Evolutionary conservation across 2,888 invertebrate genomes (phyloP).

Genomic region (Nomada goodeniana): DNA sequence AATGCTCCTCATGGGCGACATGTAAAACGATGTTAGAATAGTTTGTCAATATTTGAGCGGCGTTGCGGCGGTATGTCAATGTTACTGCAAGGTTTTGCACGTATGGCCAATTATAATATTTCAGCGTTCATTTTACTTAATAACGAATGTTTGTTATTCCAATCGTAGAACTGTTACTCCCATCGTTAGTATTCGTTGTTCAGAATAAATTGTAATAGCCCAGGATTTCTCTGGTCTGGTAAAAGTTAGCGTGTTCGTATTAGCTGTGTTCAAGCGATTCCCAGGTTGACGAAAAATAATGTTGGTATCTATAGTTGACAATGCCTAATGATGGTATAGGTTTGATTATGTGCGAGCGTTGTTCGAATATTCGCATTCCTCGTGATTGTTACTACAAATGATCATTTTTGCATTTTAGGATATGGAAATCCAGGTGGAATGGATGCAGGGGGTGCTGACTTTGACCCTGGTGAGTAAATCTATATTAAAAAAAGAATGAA

Average conservation of each 20-base stretch:
- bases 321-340: background rate
- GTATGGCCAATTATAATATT: background rate
- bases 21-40: background rate
- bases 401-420: slow-evolving; percentile 86
- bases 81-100: background rate
- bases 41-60: slow-evolving; percentile 23
- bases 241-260: background rate
- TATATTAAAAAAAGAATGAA: too few species aligned
- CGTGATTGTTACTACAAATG: background rate
- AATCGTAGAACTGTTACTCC: background rate
- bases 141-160: background rate
- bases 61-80: background rate
- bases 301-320: background rate
- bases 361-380: background rate
- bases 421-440: slow-evolving; percentile 90
- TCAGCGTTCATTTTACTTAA: background rate
- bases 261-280: background rate
- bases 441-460: slow-evolving; percentile 92
- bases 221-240: background rate
- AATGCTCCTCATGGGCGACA: slow-evolving; percentile 5
- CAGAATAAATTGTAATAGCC: background rate
- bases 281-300: background rate
- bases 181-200: background rate
- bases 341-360: background rate
- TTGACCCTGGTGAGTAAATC: slow-evolving; percentile 89